These are phyloP conservation scores for Rhodeus uyekii DNA, from an alignment of 2,797 vertebrate genomes.

Conservation along the genomic window DNA sequence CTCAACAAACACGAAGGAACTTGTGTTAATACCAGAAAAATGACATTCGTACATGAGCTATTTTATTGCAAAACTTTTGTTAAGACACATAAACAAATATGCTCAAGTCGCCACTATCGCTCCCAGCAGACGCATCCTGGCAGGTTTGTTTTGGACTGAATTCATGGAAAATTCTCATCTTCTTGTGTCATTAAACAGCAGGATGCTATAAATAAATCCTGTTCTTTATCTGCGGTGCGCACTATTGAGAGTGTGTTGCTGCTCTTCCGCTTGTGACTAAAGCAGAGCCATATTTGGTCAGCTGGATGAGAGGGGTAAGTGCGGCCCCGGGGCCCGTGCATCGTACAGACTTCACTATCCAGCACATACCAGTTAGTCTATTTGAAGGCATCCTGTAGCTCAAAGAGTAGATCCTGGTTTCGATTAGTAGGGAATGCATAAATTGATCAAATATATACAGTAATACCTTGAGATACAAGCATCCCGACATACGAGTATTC, in stretches of 20 bases:
- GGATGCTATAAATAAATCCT: conserved; percentile 34
- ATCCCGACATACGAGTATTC: too few species aligned
- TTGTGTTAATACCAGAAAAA: not conserved
- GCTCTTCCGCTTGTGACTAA: conserved; percentile 21
- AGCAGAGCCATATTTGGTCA: conserved; percentile 26
- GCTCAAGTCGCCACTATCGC: not conserved
- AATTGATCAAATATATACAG: not conserved
- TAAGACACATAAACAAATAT: not conserved
- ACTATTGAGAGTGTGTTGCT: not conserved
- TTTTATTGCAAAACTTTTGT: not conserved
- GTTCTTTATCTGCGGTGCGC: conserved; percentile 35
- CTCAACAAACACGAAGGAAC: not conserved
- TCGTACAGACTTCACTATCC: not conserved
- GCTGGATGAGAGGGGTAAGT: conserved; percentile 16
- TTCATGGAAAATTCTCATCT: not conserved
- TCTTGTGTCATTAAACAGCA: conserved; percentile 17
- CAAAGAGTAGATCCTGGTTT: not conserved
- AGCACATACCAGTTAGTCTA: not conserved
- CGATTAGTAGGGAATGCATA: not conserved
- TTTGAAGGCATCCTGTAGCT: not conserved
- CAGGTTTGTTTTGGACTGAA: conserved; percentile 15
- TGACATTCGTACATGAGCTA: not conserved
- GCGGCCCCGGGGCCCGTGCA: not conserved
- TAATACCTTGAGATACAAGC: too few species aligned
- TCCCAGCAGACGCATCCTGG: not conserved